Conservation (phyloP, 1,140 invertebrate genomes). For the roundworm (Caenorhabditis elegans) region DNA sequence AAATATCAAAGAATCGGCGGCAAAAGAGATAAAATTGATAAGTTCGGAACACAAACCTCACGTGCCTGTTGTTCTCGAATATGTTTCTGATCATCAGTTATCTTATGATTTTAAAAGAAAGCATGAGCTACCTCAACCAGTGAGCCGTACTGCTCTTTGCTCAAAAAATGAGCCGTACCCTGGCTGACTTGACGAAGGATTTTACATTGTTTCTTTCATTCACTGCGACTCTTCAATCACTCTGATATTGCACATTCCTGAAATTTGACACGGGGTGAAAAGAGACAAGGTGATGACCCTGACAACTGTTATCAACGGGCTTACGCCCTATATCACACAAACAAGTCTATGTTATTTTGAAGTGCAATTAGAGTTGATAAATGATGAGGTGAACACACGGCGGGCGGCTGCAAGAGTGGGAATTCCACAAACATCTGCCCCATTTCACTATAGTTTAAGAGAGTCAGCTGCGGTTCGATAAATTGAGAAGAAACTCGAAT, state of each 20-base stretch:
- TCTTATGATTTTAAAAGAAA: background rate
- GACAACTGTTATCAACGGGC: background rate
- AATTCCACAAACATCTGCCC: background rate
- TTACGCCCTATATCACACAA: background rate
- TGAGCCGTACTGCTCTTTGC: background rate
- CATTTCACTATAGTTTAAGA: background rate
- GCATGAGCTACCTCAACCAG: background rate
- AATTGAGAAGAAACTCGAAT: background rate
- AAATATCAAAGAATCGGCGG: too few species aligned
- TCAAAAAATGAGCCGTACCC: background rate
- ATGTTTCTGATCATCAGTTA: background rate
- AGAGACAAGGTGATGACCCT: conserved; percentile 23
- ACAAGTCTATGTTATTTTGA: conserved; percentile 19
- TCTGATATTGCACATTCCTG: background rate
- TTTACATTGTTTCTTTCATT: background rate
- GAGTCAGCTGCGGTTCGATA: background rate
- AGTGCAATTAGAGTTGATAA: conserved; percentile 29
- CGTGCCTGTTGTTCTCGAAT: background rate
- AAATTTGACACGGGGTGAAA: conserved; percentile 26
- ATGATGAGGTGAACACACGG: conserved; percentile 8
- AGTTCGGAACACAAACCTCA: conserved; percentile 2
- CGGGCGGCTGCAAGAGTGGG: background rate
- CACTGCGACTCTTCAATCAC: background rate
- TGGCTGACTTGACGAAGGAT: background rate
- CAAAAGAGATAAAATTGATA: background rate